Percentiles rank a stretch among this genome's conserved stretches.
These are phyloP conservation scores for Pegoplata infirma DNA, from an alignment of 2,888 invertebrate genomes.

Conservation along the genomic window DNA sequence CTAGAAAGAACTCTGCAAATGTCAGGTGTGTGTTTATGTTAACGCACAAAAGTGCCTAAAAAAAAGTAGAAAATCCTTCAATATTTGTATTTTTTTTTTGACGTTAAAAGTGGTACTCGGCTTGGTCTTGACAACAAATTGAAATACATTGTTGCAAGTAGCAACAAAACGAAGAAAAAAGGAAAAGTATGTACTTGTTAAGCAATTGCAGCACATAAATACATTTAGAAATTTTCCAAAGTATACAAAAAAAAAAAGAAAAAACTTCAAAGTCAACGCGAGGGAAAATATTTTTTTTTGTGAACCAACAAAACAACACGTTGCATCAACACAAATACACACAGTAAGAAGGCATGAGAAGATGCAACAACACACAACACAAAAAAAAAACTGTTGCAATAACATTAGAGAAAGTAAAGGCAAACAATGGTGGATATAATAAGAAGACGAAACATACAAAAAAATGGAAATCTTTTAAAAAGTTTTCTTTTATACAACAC, in stretches of 20 bases:
- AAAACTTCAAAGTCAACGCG: constrained; percentile 61
- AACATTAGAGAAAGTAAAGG: constrained; percentile 55
- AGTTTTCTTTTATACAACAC: not conserved
- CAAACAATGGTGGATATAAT: constrained; percentile 36
- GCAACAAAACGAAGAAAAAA: constrained; percentile 38
- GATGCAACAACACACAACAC: too few species aligned
- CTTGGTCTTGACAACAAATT: constrained; percentile 49
- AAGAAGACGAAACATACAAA: constrained; percentile 13
- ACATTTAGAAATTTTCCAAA: constrained; percentile 11
- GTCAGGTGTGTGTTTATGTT: not conserved
- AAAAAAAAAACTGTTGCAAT: constrained; percentile 58
- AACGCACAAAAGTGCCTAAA: constrained; percentile 35
- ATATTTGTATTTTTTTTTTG: constrained; percentile 26
- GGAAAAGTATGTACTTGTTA: constrained; percentile 59
- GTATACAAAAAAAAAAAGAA: too few species aligned
- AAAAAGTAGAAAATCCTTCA: too few species aligned
- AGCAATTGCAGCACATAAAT: constrained; percentile 43
- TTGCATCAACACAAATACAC: constrained; percentile 12
- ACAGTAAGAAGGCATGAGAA: constrained; percentile 9
- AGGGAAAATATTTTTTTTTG: too few species aligned
- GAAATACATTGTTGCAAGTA: constrained; percentile 5
- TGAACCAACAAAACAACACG: constrained; percentile 37
- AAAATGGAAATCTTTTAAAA: constrained; percentile 14
- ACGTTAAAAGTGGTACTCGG: constrained; percentile 47
- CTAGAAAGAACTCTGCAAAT: too few species aligned